Percentiles rank a stretch among this genome's conserved stretches.
phyloP scores from a whole-genome alignment of 2,113 vertebrate species.

The rabbit (Oryctolagus cuniculus) region mOryCun1.1 NC_091436.1:166385001-166385500 shows the following conservation, averaged over 20 bases:
- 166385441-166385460: too few species aligned
- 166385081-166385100: background rate
- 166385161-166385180: background rate
- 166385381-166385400: too few species aligned
- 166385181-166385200: background rate
- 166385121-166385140: background rate
- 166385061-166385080: background rate
- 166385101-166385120: background rate
- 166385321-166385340: background rate
- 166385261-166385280: background rate
- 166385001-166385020: too few species aligned
- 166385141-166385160: background rate
- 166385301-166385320: background rate
- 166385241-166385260: background rate
- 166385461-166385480: too few species aligned
- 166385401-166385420: too few species aligned
- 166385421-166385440: too few species aligned
- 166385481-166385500: too few species aligned
- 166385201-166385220: background rate
- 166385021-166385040: too few species aligned
- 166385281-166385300: background rate
- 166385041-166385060: background rate
- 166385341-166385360: background rate
- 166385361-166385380: too few species aligned
- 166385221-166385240: background rate